phyloP scores from a whole-genome alignment of 2,113 vertebrate genomes.

The Etia nguti region DNA sequence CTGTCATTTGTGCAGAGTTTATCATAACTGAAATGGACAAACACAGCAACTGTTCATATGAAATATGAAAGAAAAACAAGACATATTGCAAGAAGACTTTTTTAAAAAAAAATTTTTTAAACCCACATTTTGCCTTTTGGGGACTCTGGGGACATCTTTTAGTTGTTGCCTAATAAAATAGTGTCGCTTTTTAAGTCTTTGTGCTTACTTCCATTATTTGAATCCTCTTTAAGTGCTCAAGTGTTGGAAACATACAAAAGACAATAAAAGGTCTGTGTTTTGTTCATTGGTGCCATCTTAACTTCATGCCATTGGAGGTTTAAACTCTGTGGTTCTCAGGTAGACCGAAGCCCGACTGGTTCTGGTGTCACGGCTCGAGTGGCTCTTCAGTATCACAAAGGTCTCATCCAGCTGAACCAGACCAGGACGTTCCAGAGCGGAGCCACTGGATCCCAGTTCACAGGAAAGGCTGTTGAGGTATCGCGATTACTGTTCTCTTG shows the following conservation, averaged over 20 bases:
- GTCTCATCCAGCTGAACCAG: conserved; percentile 82
- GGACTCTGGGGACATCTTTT: background rate
- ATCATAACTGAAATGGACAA: background rate
- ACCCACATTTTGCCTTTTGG: background rate
- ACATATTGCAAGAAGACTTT: background rate
- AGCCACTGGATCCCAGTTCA: conserved; percentile 83
- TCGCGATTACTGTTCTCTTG: background rate
- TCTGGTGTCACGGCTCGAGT: conserved; percentile 93
- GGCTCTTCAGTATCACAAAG: conserved; percentile 89
- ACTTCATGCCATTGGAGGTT: background rate
- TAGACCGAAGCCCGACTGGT: conserved; percentile 91
- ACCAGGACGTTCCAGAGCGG: conserved; percentile 84
- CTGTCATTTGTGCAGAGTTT: background rate
- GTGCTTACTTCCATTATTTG: background rate
- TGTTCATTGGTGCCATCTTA: background rate
- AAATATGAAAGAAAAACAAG: background rate
- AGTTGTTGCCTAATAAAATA: background rate
- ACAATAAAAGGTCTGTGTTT: background rate
- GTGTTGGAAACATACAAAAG: background rate
- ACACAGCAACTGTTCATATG: background rate
- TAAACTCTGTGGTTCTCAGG: conserved; percentile 62
- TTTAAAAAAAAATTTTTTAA: background rate
- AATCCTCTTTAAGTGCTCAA: background rate
- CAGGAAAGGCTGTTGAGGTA: conserved; percentile 85
- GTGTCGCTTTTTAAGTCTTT: background rate